Evolutionary conservation across 2,113 vertebrate genomes (phyloP), one percentile per base, ranked within the genome.

Genomic region (Mormoops blainvillei): DNA sequence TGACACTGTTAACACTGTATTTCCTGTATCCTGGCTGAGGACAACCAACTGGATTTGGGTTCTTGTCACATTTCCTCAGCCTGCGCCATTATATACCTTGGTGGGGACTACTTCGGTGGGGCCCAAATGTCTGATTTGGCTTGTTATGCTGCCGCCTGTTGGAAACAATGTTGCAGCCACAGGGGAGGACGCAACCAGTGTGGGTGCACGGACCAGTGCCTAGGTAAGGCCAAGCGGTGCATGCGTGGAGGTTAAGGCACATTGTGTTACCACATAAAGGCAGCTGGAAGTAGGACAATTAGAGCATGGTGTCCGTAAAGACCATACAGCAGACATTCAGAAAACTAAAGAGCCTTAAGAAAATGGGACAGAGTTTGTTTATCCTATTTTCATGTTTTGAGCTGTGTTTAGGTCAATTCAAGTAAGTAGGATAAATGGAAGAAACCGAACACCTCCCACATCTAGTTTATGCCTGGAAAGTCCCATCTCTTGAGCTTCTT

Each of bases 131-230:
- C 67, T 38, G 16, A 31, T 61, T 20, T 33, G 45, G 13, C 41
- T 84, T 16, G 0, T 16, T n/a, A 26, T 22, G 16, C 1, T 18
- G 41, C 14, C 28, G 89, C 5, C 70, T 65, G 1, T 31, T 87
- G 12, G 43, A 82, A 87, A 52, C 91, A 10, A 9, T 43, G 33
- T 41, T 50, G 52, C 7, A 2, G 16, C 8, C 63, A 16, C 1
- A 5, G n/a, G 33, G 6, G 38, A 38, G 1, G 54, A 36, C 33
- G 0, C 28, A 76, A 15, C 4, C 13, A 58, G 24, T 0, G 0
- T 63, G 9, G 24, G 20, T 12, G 24, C 7, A n/a, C 41, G 52
- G 19, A 84, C 33, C 3, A 8, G 5, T 67, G 67, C 56, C 41
- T 26, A 52, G 48, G 18, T 33, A 11, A 87, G 33, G 28, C 16